Base-by-base conservation (phyloP, 1,140 invertebrate species). In the Arion vulgaris region DNA sequence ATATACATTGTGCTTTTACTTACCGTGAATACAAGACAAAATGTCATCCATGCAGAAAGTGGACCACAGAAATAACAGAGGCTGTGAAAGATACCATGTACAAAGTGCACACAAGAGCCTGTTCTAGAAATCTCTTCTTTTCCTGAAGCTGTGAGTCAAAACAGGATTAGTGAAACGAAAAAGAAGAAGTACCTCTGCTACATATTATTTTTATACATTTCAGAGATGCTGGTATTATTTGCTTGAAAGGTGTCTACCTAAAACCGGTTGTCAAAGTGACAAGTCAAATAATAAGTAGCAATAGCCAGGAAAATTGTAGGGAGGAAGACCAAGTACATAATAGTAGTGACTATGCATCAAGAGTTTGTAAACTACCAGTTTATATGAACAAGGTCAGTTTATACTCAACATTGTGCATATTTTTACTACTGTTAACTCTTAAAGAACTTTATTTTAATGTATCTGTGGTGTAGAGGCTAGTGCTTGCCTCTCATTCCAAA, bases 361-460 rank as follows among this genome's bases (percentile, higher is more conserved):
- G 75, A 28, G 85, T 85, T 34, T 90, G 87, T 68, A 76, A 86
- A 34, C 88, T 89, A 80, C 91, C 91, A 68, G 85, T 91, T 26
- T 91, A 87, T 78, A 90, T 91, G 87, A 91, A 91, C 80, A 91
- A 89, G 88, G 90, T 91, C 78, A 72, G 77, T 62, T 74, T 71
- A 39, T 11, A 11, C 34, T 36, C 36, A 36, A 7, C 15, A 34
- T 2, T 1, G 9, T 4, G 32, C 15, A 71, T 34, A 13, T 11
- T 36, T 32, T 71, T 71, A 5, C 36, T 71, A 34, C 34, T 41
- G 11, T 45, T n/a, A 9, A 11, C 9, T 74, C 39, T 41, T 45
- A n/a, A n/a, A 39, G 39, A 13, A n/a, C 5, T 74, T 74, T 23
- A 13, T 17, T 4, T n/a, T 41, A 51, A 1, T 51, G 15, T 49